Evolutionary conservation across 2,113 vertebrate genomes (phyloP), one percentile per base, ranked within the genome.

Genomic region (Willisornis vidua): DNA sequence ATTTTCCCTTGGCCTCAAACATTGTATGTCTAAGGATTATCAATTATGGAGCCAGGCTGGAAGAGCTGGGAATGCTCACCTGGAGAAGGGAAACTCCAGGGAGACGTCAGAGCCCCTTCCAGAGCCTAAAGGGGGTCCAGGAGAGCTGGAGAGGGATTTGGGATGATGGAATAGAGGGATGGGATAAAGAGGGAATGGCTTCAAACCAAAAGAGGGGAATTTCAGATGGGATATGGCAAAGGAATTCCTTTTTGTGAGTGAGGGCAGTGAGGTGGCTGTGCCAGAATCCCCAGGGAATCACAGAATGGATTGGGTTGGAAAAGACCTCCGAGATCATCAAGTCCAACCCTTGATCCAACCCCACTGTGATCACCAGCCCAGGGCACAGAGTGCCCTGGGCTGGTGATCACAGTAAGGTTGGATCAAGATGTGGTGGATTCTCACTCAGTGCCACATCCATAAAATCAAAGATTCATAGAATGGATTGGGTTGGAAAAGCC

Each of bases 221-320:
- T 4, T 0, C 28, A 1, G 39, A 2, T 18, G 45, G 14, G 35
- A 59, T 41, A 1, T 5, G 13, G 33, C 39, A 33, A 19, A 12
- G 26, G 23, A 68, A n/a, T 54, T 11, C 31, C 3, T 45, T 3
- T 0, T 31, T 35, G 25, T 3, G 55, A 57, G 31, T 3, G 55
- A 57, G 31, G 39, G 17, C 19, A 13, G 5, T 3, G 6, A 46
- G 19, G 41, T 46, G 4, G 13, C 54, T 35, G 49, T 8, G 25
- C 3, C 9, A n/a, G 63, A 24, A 37, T 37, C 31, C 51, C 51
- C 63, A 31, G 16, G 31, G 20, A 0, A 41, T 41, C 41, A 41
- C 39, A 12, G 41, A 14, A 41, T 41, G 10, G 11, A 12, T 24
- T 14, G 3, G 24, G 49, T 51, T 14, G 49, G 49, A 51, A 51